Evolutionary conservation across 2,888 invertebrate genomes (phyloP).

Genomic region (Drosophila merina): DNA sequence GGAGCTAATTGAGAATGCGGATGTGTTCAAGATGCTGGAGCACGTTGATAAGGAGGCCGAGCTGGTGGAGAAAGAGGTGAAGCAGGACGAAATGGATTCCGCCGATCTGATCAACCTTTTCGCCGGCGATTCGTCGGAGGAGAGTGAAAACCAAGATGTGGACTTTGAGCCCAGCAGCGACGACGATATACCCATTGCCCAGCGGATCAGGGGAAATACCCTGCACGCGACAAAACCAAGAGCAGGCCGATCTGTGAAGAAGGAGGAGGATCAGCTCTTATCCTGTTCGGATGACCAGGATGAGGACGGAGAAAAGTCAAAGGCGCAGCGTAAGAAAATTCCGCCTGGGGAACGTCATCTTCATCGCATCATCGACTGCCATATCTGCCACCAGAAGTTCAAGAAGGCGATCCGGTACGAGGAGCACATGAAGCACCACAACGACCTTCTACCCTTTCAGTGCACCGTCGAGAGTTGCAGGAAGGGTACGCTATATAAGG

Average conservation of each 20-base stretch:
- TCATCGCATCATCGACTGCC: constrained; percentile 78
- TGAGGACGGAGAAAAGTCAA: constrained; percentile 48
- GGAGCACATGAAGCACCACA: constrained; percentile 81
- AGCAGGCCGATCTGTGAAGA: constrained; percentile 1
- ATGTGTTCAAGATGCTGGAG: constrained; percentile 81
- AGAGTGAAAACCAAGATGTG: constrained; percentile 62
- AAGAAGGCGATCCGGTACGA: constrained; percentile 79
- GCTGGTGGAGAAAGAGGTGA: constrained; percentile 57
- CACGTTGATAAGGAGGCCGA: constrained; percentile 78
- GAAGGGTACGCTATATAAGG: too few relatives aligned
- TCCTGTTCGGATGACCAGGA: constrained; percentile 36
- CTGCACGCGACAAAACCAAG: background rate
- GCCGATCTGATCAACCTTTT: constrained; percentile 30
- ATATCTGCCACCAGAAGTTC: constrained; percentile 81
- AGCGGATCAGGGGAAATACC: constrained; percentile 52
- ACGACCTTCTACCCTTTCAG: constrained; percentile 80
- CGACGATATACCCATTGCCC: constrained; percentile 77
- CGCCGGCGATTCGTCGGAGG: constrained; percentile 53
- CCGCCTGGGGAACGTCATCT: constrained; percentile 70
- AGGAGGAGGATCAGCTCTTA: constrained; percentile 33
- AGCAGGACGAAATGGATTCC: constrained; percentile 47
- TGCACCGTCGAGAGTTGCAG: constrained; percentile 77
- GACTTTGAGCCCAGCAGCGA: constrained; percentile 72
- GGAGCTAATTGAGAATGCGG: constrained; percentile 80
- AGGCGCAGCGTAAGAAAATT: constrained; percentile 61